Evolutionary conservation across 1,140 invertebrate genomes (phyloP).

Genomic region (Cherax destructor): DNA sequence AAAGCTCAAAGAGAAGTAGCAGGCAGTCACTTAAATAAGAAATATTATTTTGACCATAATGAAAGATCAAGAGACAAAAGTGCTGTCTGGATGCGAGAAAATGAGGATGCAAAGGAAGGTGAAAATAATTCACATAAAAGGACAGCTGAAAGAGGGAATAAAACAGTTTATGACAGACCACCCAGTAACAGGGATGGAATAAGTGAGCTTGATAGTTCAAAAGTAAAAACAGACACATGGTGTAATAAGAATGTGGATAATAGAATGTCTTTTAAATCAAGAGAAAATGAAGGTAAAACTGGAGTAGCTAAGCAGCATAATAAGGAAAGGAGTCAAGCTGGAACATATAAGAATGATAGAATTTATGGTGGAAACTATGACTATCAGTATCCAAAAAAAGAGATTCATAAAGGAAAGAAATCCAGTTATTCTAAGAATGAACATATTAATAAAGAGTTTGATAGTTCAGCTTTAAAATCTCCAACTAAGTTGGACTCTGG

Average conservation of each 20-base stretch:
- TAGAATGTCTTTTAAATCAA: constrained; percentile 17
- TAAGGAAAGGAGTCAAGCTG: background rate
- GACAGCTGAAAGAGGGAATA: constrained; percentile 2
- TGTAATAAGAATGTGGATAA: background rate
- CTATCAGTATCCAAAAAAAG: background rate
- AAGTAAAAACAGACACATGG: background rate
- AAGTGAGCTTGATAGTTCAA: background rate
- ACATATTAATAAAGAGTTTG: background rate
- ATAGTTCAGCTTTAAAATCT: background rate
- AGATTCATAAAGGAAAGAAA: background rate
- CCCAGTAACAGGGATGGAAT: background rate
- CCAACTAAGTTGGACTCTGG: background rate
- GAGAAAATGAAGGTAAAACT: constrained; percentile 16
- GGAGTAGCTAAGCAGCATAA: background rate
- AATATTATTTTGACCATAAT: background rate
- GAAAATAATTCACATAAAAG: background rate
- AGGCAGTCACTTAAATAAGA: background rate
- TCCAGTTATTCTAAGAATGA: background rate
- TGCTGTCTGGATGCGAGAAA: background rate
- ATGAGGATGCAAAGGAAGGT: background rate
- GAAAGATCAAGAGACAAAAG: constrained; percentile 2
- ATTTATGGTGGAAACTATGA: background rate
- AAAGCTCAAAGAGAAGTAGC: background rate
- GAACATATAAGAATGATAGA: background rate
- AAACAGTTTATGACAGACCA: background rate